These are phyloP conservation scores for Batillaria attramentaria DNA, from an alignment of 1,140 invertebrate species.

Conservation along the genomic window DNA sequence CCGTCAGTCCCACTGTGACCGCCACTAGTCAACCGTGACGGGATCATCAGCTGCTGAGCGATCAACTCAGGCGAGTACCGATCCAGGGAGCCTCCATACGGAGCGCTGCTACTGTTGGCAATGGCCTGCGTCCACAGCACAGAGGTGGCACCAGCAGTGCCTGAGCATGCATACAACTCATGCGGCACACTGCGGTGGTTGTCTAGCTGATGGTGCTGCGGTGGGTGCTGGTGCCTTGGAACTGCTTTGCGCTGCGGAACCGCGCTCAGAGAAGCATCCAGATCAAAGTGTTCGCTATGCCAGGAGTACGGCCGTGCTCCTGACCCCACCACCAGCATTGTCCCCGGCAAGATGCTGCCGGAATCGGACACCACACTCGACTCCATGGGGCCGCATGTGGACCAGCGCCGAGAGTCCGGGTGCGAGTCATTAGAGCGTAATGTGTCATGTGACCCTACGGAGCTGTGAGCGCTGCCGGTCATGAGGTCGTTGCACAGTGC, in stretches of 20 bases:
- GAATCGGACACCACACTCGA: neutral
- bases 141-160: constrained; percentile 10
- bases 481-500: constrained; percentile 66
- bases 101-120: constrained; percentile 33
- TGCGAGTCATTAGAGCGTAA: constrained; percentile 61
- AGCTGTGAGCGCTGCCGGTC: constrained; percentile 45
- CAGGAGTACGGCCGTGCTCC: constrained; percentile 63
- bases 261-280: constrained; percentile 53
- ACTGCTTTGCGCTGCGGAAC: neutral
- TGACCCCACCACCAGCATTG: constrained; percentile 50
- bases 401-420: constrained; percentile 59
- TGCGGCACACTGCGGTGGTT: constrained; percentile 54
- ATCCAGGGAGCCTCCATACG: constrained; percentile 37
- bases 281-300: constrained; percentile 67
- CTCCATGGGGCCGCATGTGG: constrained; percentile 54
- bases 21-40: constrained; percentile 59
- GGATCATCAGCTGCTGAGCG: constrained; percentile 59
- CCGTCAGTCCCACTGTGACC: constrained; percentile 59
- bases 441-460: constrained; percentile 61
- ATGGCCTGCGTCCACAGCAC: constrained; percentile 52
- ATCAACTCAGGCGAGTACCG: constrained; percentile 54
- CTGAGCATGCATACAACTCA: neutral
- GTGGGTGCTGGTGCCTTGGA: constrained; percentile 19
- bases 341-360: constrained; percentile 35
- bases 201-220: constrained; percentile 42